phyloP scores from a whole-genome alignment of 2,888 invertebrate genomes.

The Anthophora plumipes region DNA sequence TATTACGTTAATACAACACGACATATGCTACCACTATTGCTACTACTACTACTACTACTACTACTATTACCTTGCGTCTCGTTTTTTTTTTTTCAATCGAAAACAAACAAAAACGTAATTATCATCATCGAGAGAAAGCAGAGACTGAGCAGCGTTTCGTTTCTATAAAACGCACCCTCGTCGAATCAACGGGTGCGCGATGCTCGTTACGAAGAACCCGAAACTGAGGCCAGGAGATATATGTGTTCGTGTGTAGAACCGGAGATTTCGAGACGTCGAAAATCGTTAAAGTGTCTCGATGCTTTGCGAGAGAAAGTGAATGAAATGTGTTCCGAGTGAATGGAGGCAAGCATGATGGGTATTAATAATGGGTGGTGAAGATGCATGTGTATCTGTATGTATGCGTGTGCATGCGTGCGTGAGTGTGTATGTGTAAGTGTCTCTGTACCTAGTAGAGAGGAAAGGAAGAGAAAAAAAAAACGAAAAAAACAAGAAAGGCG shows the following conservation, averaged over 20 bases:
- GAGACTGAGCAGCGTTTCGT: slow-evolving; percentile 22
- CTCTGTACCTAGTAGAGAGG: slow-evolving; percentile 36
- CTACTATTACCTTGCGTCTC: slow-evolving; percentile 27
- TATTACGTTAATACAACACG: too few relatives aligned
- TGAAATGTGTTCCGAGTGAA: background rate
- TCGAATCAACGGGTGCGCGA: slow-evolving; percentile 13
- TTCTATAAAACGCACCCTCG: slow-evolving; percentile 1
- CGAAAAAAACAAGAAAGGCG: background rate
- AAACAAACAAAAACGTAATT: background rate
- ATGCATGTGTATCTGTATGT: too few relatives aligned
- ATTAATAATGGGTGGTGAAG: too few relatives aligned
- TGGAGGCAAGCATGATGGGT: too few relatives aligned
- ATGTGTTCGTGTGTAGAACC: background rate
- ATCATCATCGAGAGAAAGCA: slow-evolving; percentile 29
- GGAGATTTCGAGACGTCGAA: slow-evolving; percentile 11
- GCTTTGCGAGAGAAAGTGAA: too few relatives aligned
- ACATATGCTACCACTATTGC: background rate
- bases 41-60: background rate
- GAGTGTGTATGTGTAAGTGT: slow-evolving; percentile 12
- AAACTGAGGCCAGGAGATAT: slow-evolving; percentile 2
- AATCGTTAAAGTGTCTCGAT: background rate
- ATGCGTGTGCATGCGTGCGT: background rate
- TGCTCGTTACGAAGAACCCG: slow-evolving; percentile 16
- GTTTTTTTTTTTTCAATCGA: slow-evolving; percentile 19
- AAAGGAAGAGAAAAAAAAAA: slow-evolving; percentile 38